These are phyloP conservation scores for Macrochelys suwanniensis DNA, from an alignment of 2,797 vertebrate genomes.

Conservation along the genomic window DNA sequence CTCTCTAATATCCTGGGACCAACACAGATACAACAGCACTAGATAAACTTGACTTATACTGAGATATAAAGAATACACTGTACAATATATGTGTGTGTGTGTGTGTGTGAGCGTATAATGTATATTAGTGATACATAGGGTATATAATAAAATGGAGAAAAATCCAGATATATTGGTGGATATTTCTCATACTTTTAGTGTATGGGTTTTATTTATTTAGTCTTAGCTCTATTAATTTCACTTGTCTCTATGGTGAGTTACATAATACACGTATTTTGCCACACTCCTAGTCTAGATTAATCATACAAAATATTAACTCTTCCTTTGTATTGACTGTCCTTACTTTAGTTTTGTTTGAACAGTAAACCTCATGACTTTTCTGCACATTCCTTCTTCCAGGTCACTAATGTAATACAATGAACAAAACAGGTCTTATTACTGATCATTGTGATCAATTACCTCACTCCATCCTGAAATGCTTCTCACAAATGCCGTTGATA, in stretches of 20 bases:
- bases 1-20: background rate
- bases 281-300: background rate
- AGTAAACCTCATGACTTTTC: background rate
- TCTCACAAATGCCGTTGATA: background rate
- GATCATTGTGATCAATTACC: background rate
- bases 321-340: rapidly evolving
- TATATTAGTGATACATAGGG: background rate
- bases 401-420: background rate
- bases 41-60: background rate
- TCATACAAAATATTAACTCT: background rate
- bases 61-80: background rate
- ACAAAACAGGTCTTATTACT: background rate
- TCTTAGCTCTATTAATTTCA: background rate
- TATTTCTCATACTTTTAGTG: background rate
- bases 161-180: no score
- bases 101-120: background rate
- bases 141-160: background rate
- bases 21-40: background rate
- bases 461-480: background rate
- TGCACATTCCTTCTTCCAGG: background rate
- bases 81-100: background rate
- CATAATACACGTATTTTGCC: background rate
- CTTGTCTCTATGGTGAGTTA: background rate
- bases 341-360: background rate
- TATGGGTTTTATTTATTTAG: background rate